A percentile compares a stretch with the other conserved stretches of the same genome.
Evolutionary conservation across 2,113 vertebrate species (phyloP).

Genomic region (Shinisaurus crocodilurus): DNA sequence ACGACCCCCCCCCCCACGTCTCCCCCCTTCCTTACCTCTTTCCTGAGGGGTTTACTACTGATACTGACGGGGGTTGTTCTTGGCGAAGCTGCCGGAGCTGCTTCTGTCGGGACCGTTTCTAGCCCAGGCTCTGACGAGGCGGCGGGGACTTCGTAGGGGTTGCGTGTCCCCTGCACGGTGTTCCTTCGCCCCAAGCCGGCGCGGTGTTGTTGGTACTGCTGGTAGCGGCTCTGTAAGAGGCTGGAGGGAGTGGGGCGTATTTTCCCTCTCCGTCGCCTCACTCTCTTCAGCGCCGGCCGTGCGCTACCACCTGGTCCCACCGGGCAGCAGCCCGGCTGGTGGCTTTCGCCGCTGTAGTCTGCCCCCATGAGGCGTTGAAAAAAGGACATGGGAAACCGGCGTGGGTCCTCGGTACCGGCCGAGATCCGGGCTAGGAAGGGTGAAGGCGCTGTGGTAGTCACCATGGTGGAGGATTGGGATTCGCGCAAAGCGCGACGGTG

Average conservation of each 20-base stretch:
- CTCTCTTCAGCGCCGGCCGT: constrained; percentile 72
- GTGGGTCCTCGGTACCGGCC: constrained; percentile 66
- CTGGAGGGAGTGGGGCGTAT: constrained; percentile 70
- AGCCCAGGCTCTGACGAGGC: not conserved
- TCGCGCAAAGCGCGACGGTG: constrained; percentile 38
- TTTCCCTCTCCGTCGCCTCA: constrained; percentile 75
- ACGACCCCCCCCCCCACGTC: not conserved
- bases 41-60: constrained; percentile 62
- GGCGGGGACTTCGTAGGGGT: constrained; percentile 20
- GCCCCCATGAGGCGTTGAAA: constrained; percentile 73
- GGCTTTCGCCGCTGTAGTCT: constrained; percentile 68
- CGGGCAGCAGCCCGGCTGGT: constrained; percentile 65
- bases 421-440: constrained; percentile 74
- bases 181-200: constrained; percentile 63
- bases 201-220: constrained; percentile 79
- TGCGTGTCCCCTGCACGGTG: constrained; percentile 32
- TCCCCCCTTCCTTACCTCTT: constrained; percentile 66
- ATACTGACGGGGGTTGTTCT: constrained; percentile 31
- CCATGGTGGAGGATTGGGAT: constrained; percentile 66
- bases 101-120: constrained; percentile 13
- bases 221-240: constrained; percentile 77
- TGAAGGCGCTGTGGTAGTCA: constrained; percentile 73
- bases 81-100: constrained; percentile 25
- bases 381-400: constrained; percentile 69
- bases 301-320: constrained; percentile 51